These are phyloP conservation scores for Hemicordylus capensis DNA, from an alignment of 2,113 vertebrate species.

Conservation along the genomic window DNA sequence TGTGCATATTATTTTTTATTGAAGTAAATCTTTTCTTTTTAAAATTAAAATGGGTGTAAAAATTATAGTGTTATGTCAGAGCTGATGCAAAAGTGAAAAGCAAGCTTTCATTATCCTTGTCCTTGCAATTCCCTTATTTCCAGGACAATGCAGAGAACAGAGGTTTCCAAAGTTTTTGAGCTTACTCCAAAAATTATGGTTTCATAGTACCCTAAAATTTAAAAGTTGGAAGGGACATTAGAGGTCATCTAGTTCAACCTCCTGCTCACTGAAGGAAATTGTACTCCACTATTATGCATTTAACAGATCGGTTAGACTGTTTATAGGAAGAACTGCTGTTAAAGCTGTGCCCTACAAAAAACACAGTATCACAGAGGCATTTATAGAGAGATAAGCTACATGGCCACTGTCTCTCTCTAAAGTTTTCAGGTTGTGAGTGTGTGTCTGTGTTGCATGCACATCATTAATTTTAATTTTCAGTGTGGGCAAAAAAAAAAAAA, in stretches of 20 bases:
- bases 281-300: too few species aligned
- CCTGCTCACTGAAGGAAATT: too few species aligned
- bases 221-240: too few species aligned
- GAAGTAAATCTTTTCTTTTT: neutral
- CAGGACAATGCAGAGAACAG: neutral
- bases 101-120: neutral
- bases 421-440: too few species aligned
- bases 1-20: neutral
- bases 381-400: too few species aligned
- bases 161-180: neutral
- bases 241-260: too few species aligned
- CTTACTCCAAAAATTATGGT: neutral
- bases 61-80: neutral
- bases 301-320: neutral
- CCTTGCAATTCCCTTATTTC: neutral
- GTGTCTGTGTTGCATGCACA: neutral
- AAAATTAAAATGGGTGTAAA: neutral
- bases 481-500: too few species aligned
- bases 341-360: too few species aligned
- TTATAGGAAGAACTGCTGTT: neutral
- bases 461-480: too few species aligned
- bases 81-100: neutral
- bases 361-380: too few species aligned
- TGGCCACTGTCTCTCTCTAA: too few species aligned
- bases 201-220: too few species aligned